Evolutionary conservation across 2,797 vertebrate species (phyloP), one percentile per base, ranked within the genome.

Genomic region (Danio tinwini): DNA sequence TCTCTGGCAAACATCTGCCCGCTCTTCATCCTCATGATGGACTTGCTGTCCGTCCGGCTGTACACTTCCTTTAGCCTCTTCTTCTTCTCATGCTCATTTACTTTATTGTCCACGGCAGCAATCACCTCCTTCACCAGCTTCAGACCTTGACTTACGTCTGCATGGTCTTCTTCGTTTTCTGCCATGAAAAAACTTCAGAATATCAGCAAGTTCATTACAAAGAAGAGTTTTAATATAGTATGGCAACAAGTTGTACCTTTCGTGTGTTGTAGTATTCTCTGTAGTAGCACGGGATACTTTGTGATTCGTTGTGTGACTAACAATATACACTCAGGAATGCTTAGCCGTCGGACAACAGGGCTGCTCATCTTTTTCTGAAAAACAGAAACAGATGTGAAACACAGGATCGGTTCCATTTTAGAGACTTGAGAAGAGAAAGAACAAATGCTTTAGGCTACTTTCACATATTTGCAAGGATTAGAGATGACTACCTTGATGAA

Each of bases 1-100:
- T 98, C 96, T 79, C 92, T 95, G 56, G 97, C 96, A 58, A 98
- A 98, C 96, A 97, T 98, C 93, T 97, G 96, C 0, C 97, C 97
- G 0, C 95, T 95, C 88, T 96, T 97, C 96, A 98, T 96, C 85
- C 96, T 94, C 94, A 97, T 97, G 89, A 98, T 97, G 62, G 97
- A 97, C 89, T 98, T 98, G 88, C 94, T 96, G 73, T 98, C 96
- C 0, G 95, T 96, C 84, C 95, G 94, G n/a, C 71, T 95, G 82
- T 98, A 95, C 74, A 97, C 95, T 87, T 97, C 97, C 49, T 82
- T 88, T 5, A 98, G 94, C 6, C 94, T 93, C 47, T 89, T 93
- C 65, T 96, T 97, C 93, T 96, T 96, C 80, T 97, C 96, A 0
- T 96, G 96, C 74, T 96, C 95, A 64, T 94, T 96, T 76, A 98